Conservation (phyloP, 2,888 invertebrate species). For the Synergus japonicus region DNA sequence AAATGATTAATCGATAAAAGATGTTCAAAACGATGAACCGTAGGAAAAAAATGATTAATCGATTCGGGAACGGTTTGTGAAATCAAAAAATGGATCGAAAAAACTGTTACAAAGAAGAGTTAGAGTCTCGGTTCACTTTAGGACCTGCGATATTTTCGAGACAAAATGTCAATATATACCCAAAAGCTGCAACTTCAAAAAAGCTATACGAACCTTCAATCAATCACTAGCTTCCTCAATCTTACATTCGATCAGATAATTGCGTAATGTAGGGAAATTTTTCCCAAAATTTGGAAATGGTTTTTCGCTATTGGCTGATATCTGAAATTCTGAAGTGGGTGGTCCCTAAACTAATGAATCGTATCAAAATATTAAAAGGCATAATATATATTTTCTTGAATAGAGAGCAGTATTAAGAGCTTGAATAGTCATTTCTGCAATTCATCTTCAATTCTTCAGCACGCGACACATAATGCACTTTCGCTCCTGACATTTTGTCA, state of each 20-base stretch:
- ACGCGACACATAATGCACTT: neutral
- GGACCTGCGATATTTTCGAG: neutral
- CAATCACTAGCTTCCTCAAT: too few relatives aligned
- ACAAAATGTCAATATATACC: neutral
- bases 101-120: neutral
- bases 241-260: too few relatives aligned
- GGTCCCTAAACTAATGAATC: neutral
- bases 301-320: too few relatives aligned
- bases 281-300: too few relatives aligned
- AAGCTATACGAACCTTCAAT: too few relatives aligned
- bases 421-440: neutral
- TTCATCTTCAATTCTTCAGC: neutral
- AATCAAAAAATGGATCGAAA: neutral
- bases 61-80: neutral
- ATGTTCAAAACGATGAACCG: constrained; percentile 42
- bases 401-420: neutral
- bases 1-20: constrained; percentile 44
- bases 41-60: neutral
- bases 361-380: neutral
- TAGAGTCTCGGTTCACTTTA: neutral
- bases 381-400: neutral
- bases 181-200: too few relatives aligned
- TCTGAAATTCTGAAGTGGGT: neutral
- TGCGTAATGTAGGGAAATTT: too few relatives aligned
- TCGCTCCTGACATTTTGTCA: neutral